Base-by-base conservation (phyloP, 2,113 vertebrate genomes). In the Setophaga kirtlandii region DNA sequence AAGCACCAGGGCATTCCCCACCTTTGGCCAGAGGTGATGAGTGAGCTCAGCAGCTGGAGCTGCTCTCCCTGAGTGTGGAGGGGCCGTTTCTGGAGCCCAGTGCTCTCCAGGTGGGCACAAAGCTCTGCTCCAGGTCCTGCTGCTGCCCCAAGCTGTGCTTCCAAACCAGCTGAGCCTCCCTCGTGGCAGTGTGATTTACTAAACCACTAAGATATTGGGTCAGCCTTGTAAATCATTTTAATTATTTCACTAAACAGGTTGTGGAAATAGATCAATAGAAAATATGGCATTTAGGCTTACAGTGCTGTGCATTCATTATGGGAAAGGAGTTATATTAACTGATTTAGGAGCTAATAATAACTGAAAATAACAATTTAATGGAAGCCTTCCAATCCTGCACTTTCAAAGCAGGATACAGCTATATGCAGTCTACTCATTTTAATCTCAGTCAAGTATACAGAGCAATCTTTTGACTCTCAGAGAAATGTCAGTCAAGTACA, bases 201-300 rank as follows among this genome's bases (percentile, higher is more conserved):
- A 83, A 97, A 94, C 91, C 83, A 42, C 89, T 81, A 83, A 95
- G 88, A 94, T 96, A 97, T 89, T 97, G 93, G 90, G 93, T 93
- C 93, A 93, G 89, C 86, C 81, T 84, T 93, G 71, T 94, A 97
- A 96, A 96, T 97, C 53, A 90, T 91, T 91, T 94, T 95, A 96
- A 97, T 97, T 92, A 91, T 96, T 96, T 93, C 82, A 95, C 90
- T 96, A 96, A 97, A 95, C 96, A 96, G 88, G 89, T 94, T 94
- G 94, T 70, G 77, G 95, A 95, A 89, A 91, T 95, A 95, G 86
- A 97, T 97, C 96, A 91, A 88, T 83, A 93, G 94, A 95, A 97
- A 96, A 96, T 94, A 97, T 37, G 75, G 93, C 93, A 73, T 92
- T 96, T 93, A 93, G 86, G 87, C 75, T 96, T 80, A 94, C 71